phyloP scores from a whole-genome alignment of 1,140 invertebrate genomes.

The Drosophila repletoides region DNA sequence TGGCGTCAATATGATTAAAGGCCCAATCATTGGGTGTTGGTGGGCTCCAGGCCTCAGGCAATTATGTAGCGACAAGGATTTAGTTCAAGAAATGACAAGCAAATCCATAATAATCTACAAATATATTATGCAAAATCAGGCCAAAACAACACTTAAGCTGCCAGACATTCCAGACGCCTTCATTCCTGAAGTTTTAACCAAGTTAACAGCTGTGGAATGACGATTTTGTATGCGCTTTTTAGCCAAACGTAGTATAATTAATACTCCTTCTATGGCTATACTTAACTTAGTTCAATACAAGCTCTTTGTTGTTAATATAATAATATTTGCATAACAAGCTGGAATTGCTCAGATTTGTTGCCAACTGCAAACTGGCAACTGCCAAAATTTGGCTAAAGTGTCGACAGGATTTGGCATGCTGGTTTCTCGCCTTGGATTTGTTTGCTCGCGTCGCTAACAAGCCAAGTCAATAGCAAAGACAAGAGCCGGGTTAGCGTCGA shows the following conservation, averaged over 20 bases:
- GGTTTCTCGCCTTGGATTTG: slow-evolving; percentile 4
- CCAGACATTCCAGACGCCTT: too few relatives aligned
- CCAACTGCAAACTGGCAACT: neutral
- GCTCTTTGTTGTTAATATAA: too few relatives aligned
- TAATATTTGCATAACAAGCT: neutral
- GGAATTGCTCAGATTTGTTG: neutral
- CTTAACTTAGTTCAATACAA: too few relatives aligned
- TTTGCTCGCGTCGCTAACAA: slow-evolving; percentile 52
- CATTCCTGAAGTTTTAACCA: too few relatives aligned
- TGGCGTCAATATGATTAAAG: slow-evolving; percentile 44
- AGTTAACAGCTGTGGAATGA: neutral
- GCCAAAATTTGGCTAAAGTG: slow-evolving; percentile 16
- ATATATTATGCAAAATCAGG: slow-evolving; percentile 8
- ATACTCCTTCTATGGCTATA: too few relatives aligned
- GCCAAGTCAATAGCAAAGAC: slow-evolving; percentile 54
- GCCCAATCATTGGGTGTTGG: slow-evolving; percentile 19
- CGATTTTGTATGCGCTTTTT: too few relatives aligned
- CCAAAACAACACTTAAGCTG: neutral
- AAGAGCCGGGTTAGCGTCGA: slow-evolving; percentile 13
- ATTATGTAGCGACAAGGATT: slow-evolving; percentile 32
- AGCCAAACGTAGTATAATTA: too few relatives aligned
- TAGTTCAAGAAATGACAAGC: slow-evolving; percentile 21
- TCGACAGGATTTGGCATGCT: slow-evolving; percentile 24
- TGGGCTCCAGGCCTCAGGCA: slow-evolving; percentile 9
- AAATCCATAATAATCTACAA: slow-evolving; percentile 4